Base-by-base conservation (phyloP, 2,888 invertebrate species). In the Pinctada fucata region DNA sequence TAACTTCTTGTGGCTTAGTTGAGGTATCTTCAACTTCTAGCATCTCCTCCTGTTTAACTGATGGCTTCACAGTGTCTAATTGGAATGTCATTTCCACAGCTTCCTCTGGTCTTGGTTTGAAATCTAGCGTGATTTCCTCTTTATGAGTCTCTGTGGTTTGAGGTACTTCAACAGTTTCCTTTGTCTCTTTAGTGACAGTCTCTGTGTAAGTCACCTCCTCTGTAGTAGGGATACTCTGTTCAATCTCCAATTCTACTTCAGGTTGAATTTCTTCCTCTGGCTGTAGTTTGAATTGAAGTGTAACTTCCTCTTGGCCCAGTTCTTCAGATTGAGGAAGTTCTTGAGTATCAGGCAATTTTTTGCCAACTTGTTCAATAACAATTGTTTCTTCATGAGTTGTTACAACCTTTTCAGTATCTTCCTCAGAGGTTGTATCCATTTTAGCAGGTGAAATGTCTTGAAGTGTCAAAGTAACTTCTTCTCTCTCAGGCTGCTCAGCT, bases 61-160 rank as follows among this genome's bases (percentile, higher is more conserved):
- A 81, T 66, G 83, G 82, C 72, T 76, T 75, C 64, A 85, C 86
- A 31, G 75, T 77, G 49, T 86, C 79, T 67, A 88, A 76, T 63
- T 88, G 85, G 74, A 91, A 79, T 67, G 86, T 82, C n/a, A 91
- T 80, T 70, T 88, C 84, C 50, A 90, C 86, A 78, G 89, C 89
- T 77, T 90, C 87, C 65, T 82, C 78, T 48, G 89, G 87, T 75
- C 86, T 83, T 66, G 84, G 84, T 70, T 84, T 79, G 5, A 88
- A 73, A 65, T 88, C 83, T 48, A 89, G 76, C 47, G 85, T 84
- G 45, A 88, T 82, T 69, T 88, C 88, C 68, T 88, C 87, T 75
- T 85, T 84, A 49, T 85, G 81, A 51, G 79, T 84, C 58, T 79
- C 80, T 50, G 72, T 72, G 49, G 69, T 63, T 68, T 78, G 58